Evolutionary conservation across 2,113 vertebrate genomes (phyloP).

Genomic region (Nipponia nippon): DNA sequence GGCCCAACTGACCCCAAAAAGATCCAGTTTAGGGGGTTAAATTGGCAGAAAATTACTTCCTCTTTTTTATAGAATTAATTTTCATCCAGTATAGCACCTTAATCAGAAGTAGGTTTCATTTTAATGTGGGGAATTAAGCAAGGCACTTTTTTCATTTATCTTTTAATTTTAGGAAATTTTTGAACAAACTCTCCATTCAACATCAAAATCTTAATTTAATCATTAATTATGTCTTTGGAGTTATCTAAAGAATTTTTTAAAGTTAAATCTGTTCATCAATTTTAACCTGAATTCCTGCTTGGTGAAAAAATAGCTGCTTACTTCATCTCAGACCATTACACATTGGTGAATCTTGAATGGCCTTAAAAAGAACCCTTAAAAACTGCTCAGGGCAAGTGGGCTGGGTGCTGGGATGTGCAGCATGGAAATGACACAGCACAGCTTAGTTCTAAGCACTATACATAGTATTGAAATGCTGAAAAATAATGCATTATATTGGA

Average conservation of each 20-base stretch:
- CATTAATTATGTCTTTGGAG: neutral
- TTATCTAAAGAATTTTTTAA: accelerated
- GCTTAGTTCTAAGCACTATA: neutral
- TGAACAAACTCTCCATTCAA: neutral
- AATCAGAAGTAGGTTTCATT: neutral
- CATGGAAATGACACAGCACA: neutral
- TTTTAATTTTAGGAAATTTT: neutral
- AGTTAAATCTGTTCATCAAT: neutral
- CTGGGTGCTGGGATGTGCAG: neutral
- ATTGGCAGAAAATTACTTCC: neutral
- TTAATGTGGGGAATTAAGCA: neutral
- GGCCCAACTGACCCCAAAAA: neutral
- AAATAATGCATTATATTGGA: neutral
- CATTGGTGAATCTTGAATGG: neutral
- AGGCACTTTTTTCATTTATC: neutral
- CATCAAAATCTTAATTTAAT: neutral
- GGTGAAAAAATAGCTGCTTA: neutral
- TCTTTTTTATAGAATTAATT: neutral
- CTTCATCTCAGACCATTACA: neutral
- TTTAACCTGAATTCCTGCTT: neutral
- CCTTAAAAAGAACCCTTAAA: neutral
- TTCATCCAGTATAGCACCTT: neutral
- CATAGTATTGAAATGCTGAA: neutral
- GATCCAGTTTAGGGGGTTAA: neutral
- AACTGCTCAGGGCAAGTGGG: neutral